Evolutionary conservation across 2,113 vertebrate genomes (phyloP).

Genomic region (Syngnathus scovelli): DNA sequence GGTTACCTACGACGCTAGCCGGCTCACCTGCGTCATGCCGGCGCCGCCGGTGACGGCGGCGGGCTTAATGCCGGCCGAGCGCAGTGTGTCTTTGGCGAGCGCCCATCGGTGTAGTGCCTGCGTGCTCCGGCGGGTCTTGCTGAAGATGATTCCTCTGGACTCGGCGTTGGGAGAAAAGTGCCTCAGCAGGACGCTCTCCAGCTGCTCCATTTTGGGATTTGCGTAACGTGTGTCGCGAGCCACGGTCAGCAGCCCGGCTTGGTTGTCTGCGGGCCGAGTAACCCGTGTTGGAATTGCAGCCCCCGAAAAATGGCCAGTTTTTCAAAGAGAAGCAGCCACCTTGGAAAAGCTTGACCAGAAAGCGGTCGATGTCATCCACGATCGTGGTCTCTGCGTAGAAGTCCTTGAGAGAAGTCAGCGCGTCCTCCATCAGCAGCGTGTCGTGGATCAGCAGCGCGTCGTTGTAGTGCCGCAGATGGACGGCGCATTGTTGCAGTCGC

Average conservation of each 20-base stretch:
- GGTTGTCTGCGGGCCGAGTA: constrained; percentile 67
- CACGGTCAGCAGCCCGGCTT: constrained; percentile 44
- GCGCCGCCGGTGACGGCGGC: constrained; percentile 75
- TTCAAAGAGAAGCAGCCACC: constrained; percentile 56
- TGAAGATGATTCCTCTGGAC: constrained; percentile 81
- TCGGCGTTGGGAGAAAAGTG: constrained; percentile 57
- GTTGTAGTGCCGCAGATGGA: constrained; percentile 85
- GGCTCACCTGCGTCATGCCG: constrained; percentile 86
- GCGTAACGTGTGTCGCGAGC: constrained; percentile 49
- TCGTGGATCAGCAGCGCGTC: constrained; percentile 84
- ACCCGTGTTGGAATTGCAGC: neutral
- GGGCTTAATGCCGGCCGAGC: constrained; percentile 58
- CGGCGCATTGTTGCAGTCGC: constrained; percentile 67
- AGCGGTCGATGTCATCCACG: constrained; percentile 67
- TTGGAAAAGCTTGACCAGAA: constrained; percentile 70
- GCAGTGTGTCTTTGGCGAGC: constrained; percentile 47
- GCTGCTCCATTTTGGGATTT: constrained; percentile 79
- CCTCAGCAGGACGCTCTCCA: constrained; percentile 72
- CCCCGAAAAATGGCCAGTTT: no score
- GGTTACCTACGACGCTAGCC: neutral
- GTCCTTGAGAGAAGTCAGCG: constrained; percentile 67
- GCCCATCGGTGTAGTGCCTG: constrained; percentile 80
- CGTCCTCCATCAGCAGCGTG: constrained; percentile 77
- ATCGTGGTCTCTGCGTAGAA: constrained; percentile 65
- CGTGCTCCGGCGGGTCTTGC: constrained; percentile 77